Evolutionary conservation across 2,797 vertebrate species (phyloP).

Genomic region (Eupleurogrammus muticus): DNA sequence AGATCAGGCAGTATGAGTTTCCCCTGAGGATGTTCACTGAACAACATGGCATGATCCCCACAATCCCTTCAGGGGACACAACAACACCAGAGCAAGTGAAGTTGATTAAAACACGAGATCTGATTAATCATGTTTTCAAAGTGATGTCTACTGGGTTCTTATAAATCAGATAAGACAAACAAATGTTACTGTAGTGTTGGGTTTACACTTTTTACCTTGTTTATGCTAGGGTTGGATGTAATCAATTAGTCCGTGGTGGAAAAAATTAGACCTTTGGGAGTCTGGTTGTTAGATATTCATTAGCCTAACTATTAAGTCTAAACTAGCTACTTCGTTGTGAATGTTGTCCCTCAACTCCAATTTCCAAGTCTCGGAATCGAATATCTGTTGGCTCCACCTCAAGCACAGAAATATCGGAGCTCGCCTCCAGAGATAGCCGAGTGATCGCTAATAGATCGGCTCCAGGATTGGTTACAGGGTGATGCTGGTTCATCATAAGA

Average conservation of each 20-base stretch:
- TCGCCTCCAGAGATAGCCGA: too few species aligned
- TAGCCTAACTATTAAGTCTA: too few species aligned
- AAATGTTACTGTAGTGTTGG: background rate
- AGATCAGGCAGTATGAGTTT: constrained; percentile 44
- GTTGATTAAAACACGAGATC: constrained; percentile 26
- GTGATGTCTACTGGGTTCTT: background rate
- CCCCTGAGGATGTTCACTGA: constrained; percentile 41
- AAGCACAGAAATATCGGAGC: too few species aligned
- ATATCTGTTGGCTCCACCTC: too few species aligned
- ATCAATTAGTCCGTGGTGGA: too few species aligned
- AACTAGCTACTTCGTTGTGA: too few species aligned
- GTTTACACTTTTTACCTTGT: background rate
- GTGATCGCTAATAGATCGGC: too few species aligned
- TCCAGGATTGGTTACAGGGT: constrained; percentile 31
- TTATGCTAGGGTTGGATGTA: too few species aligned
- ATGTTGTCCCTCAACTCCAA: too few species aligned
- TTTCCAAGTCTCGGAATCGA: too few species aligned
- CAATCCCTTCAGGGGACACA: constrained; percentile 47
- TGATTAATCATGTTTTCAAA: constrained; percentile 3
- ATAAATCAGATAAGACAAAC: constrained; percentile 11
- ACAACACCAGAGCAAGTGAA: constrained; percentile 37
- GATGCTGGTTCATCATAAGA: constrained; percentile 24
- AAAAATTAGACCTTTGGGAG: too few species aligned
- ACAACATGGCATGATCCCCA: constrained; percentile 51
- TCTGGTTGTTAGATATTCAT: too few species aligned